phyloP scores from a whole-genome alignment of 2,888 invertebrate genomes.

The Ommatoiulus sabulosus region DNA sequence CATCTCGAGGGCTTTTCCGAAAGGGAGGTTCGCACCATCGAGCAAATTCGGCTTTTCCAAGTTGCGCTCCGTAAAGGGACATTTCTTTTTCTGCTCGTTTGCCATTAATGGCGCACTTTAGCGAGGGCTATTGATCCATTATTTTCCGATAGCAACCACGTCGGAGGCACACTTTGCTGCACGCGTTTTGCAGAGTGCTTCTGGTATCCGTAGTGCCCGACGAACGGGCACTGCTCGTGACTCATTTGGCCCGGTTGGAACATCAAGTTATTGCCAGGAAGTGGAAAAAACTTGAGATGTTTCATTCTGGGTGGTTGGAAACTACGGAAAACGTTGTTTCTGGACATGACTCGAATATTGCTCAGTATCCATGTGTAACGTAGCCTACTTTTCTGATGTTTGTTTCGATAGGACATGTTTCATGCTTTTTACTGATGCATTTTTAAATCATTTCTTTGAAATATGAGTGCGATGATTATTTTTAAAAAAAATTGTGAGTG shows the following conservation, averaged over 20 bases:
- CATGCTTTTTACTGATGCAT: no score
- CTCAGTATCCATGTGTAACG: no score
- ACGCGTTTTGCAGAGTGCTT: background rate
- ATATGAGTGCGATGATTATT: no score
- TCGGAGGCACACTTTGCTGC: background rate
- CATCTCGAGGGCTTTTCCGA: conserved; percentile 21
- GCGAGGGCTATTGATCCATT: background rate
- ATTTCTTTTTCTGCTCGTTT: conserved; percentile 40
- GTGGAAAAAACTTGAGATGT: background rate
- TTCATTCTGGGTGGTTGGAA: no score
- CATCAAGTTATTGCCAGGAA: background rate
- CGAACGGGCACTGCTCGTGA: background rate
- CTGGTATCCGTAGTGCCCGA: background rate
- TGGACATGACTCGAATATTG: no score
- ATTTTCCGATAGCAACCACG: background rate
- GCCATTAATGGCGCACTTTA: conserved; percentile 43
- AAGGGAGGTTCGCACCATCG: conserved; percentile 17
- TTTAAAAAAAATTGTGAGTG: no score
- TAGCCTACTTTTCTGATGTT: no score
- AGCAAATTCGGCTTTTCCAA: conserved; percentile 31
- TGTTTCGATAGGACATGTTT: no score
- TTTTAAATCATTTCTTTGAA: no score
- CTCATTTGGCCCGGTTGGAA: background rate
- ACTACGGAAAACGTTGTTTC: no score
- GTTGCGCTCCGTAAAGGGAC: background rate